Base-by-base conservation (phyloP, 1,140 invertebrate species). In the Phenacoccus solenopsis region DNA sequence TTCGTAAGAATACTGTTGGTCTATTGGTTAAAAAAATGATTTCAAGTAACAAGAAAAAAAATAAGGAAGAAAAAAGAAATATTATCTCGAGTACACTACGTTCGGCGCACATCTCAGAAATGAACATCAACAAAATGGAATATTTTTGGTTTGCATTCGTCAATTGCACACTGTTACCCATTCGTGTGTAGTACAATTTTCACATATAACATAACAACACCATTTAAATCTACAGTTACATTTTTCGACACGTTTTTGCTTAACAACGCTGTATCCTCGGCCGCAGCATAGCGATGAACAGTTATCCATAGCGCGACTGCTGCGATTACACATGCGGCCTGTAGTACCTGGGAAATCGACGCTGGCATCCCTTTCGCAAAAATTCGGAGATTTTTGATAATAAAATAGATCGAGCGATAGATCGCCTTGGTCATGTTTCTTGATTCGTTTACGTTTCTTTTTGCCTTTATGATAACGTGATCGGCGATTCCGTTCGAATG, bases 381-480 rank as follows among this genome's bases (percentile, higher is more conserved):
- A 98, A 78, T 95, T 93, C 0, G 94, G 94, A 20, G 93, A 96
- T 25, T 85, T 79, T 77, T 96, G 89, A 72, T 97, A 81, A 80
- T 86, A 97, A n/a, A 96, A 91, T 70, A 98, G 82, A 75, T 98
- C 94, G 10, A 9, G 9, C 76, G 91, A 93, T 5, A 80, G 78
- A 13, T 90, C 88, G 0, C 93, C 93, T 1, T 64, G 70, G 1
- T 67, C 67, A 10, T 71, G 70, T 1, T 25, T 27, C 25, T 22
- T 64, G 21, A 64, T 64, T 64, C 59, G 10, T 64, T 64, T 64
- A 64, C 59, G 59, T 64, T 22, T 16, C 25, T 27, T 24, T 4
- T 27, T 27, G 20, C 22, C 22, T 27, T 64, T 64, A 16, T 27
- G 59, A 22, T 64, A 10, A 4, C 59, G 10, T 3, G 59, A 64